phyloP scores from a whole-genome alignment of 2,888 invertebrate genomes.

The Carcina quercana region DNA sequence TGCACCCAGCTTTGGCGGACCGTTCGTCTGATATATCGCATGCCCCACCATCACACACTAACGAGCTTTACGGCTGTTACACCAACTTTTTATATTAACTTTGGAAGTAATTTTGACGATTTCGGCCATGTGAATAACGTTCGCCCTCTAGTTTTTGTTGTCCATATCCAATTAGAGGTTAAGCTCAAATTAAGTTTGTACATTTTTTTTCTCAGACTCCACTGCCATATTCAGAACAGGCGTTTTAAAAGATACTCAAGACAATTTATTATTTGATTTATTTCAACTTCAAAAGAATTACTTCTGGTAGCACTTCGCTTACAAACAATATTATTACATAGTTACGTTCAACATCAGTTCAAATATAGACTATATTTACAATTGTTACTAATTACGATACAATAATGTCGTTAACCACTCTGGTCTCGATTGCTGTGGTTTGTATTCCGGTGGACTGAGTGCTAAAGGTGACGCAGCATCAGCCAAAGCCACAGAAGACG shows the following conservation, averaged over 20 bases:
- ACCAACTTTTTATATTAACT: slow-evolving; percentile 29
- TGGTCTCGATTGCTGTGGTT: slow-evolving; percentile 51
- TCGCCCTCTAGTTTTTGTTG: slow-evolving; percentile 13
- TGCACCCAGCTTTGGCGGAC: background rate
- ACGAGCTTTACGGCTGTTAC: slow-evolving; percentile 24
- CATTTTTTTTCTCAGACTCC: no score
- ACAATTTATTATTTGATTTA: slow-evolving; percentile 61
- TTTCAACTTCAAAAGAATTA: slow-evolving; percentile 62
- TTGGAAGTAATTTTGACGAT: slow-evolving; percentile 25
- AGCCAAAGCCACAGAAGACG: slow-evolving; percentile 55
- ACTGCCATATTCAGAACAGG: no score
- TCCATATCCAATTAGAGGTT: no score
- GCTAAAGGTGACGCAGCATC: slow-evolving; percentile 59
- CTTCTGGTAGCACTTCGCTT: slow-evolving; percentile 47
- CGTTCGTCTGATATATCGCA: slow-evolving; percentile 7
- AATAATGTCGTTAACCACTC: slow-evolving; percentile 63
- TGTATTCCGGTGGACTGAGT: slow-evolving; percentile 56
- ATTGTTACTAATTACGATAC: slow-evolving; percentile 53
- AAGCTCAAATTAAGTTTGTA: no score
- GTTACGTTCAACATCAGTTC: slow-evolving; percentile 55
- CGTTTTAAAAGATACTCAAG: no score
- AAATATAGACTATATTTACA: slow-evolving; percentile 48
- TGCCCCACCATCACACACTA: slow-evolving; percentile 19
- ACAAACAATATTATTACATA: slow-evolving; percentile 43
- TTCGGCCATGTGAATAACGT: slow-evolving; percentile 22